Evolutionary conservation across 1,140 invertebrate species (phyloP), one percentile per base, ranked within the genome.

Genomic region (Papilio glaucus): DNA sequence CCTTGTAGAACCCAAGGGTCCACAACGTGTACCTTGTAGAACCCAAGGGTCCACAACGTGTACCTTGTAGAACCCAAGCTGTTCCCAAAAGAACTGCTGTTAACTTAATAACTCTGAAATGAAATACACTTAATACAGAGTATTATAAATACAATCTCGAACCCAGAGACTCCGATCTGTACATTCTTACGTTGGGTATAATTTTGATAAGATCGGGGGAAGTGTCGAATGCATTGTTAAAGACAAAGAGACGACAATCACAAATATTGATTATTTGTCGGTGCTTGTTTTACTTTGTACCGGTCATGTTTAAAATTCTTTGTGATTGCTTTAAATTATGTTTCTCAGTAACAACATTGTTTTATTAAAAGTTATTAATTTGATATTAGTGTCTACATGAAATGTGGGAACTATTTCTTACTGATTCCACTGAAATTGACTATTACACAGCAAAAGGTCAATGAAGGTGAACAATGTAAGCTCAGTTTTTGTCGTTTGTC

Each of bases 181-280:
- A 57, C 7, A 26, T 57, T 26, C 21, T 57, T 57, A 57, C 49
- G 21, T 57, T 57, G 49, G 21, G 10, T 57, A 24, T 57, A 57
- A 24, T 57, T 57, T 57, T 26, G 49, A 57, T 57, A 57, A 57
- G 49, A 57, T 57, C 49, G 21, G 24, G 24, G 49, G 49, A 57
- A 57, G 49, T 57, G 21, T 57, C 21, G 49, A 57, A 57, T 57
- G 49, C 49, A 57, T 57, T 57, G 49, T 57, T 24, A 57, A 57
- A 57, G 49, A 57, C 49, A 57, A 24, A 57, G 49, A 57, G 45
- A 13, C 18, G 18, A 12, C 21, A 57, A 57, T 57, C 49, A 57
- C 49, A 57, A 57, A 57, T 57, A 24, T 57, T 57, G 49, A 57
- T 57, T 57, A 57, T 57, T 57, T 57, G 49, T 57, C 49, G 49